These are phyloP conservation scores for Pipistrellus pygmaeus DNA, from an alignment of 2,797 vertebrate species.

Conservation along the genomic window DNA sequence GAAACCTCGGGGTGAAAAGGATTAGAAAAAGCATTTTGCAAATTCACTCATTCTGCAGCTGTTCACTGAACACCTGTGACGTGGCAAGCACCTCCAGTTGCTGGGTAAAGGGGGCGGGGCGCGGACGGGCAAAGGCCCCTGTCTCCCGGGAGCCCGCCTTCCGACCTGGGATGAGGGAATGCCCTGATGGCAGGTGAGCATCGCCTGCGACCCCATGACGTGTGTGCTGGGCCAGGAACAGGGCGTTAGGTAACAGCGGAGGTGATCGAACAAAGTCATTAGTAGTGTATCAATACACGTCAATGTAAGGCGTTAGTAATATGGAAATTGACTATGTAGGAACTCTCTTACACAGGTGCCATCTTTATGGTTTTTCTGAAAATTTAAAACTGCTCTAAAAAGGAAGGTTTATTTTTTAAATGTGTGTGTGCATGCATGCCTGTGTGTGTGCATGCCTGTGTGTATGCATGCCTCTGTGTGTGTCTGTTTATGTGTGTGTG, in stretches of 20 bases:
- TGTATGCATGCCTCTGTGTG: too few species aligned
- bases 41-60: neutral
- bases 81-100: neutral
- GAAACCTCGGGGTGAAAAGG: neutral
- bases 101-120: neutral
- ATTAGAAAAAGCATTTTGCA: neutral
- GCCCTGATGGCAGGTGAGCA: neutral
- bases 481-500: too few species aligned
- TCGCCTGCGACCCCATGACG: too few species aligned
- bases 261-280: neutral
- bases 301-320: neutral
- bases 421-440: too few species aligned
- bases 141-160: neutral
- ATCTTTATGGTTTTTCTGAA: neutral
- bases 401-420: neutral
- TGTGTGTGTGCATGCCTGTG: too few species aligned
- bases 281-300: neutral
- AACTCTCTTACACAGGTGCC: neutral
- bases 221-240: neutral
- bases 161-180: neutral
- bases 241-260: neutral
- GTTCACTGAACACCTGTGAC: fast-evolving
- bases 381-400: neutral
- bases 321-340: neutral
- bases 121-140: neutral